These are phyloP conservation scores for Taphrorychus bicolor DNA, from an alignment of 2,888 invertebrate species.

Conservation along the genomic window DNA sequence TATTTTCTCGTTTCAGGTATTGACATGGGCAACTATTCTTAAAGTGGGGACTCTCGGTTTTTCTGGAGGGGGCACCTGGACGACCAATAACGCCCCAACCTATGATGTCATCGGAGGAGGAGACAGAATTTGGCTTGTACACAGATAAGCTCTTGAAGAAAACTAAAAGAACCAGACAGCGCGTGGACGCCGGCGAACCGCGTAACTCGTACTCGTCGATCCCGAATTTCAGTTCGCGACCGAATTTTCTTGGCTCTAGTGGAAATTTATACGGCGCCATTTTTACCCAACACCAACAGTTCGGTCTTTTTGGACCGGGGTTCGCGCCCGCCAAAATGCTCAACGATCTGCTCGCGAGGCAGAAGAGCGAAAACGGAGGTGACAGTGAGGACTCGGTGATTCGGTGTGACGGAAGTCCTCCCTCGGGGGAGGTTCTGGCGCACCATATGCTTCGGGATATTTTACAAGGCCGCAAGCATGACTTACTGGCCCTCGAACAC, in stretches of 20 bases:
- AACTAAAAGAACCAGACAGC: constrained; percentile 93
- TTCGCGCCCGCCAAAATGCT: constrained; percentile 91
- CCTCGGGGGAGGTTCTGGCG: constrained; percentile 66
- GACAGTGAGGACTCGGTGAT: constrained; percentile 58
- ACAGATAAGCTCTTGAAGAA: constrained; percentile 92
- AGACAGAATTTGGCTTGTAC: constrained; percentile 92
- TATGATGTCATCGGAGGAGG: constrained; percentile 98
- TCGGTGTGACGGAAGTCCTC: constrained; percentile 66
- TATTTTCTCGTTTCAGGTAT: constrained; percentile 55
- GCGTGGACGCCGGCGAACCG: constrained; percentile 95
- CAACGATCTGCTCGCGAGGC: constrained; percentile 85
- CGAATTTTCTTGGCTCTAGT: constrained; percentile 81
- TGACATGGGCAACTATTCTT: constrained; percentile 63
- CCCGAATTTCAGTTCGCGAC: constrained; percentile 77
- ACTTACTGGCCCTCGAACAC: constrained; percentile 73
- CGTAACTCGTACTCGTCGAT: constrained; percentile 90
- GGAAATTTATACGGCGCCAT: constrained; percentile 81
- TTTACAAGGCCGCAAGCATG: constrained; percentile 86
- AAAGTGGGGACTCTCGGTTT: constrained; percentile 61
- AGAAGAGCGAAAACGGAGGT: constrained; percentile 64
- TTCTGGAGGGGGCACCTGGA: constrained; percentile 65
- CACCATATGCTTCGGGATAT: constrained; percentile 91
- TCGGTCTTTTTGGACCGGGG: constrained; percentile 83
- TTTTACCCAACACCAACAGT: constrained; percentile 80
- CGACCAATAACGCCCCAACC: constrained; percentile 84